These are phyloP conservation scores for Corydoras maculifer DNA, from an alignment of 2,113 vertebrate genomes.

Conservation along the genomic window DNA sequence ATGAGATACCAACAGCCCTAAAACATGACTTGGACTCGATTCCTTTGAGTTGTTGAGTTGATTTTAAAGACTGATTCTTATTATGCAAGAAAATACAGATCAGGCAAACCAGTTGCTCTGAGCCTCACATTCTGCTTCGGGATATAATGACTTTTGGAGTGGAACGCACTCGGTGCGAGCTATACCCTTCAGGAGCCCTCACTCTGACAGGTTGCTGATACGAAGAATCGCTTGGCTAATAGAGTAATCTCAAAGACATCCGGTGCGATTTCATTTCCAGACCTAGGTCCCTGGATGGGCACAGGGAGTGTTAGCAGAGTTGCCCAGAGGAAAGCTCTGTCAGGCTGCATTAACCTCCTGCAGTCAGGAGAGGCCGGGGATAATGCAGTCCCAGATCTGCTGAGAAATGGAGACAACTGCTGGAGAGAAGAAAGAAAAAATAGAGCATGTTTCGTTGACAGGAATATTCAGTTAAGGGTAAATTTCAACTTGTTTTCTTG, in stretches of 20 bases:
- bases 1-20: too few relatives aligned
- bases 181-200: neutral
- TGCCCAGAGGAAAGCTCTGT: slow-evolving; percentile 40
- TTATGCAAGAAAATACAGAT: too few relatives aligned
- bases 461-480: neutral
- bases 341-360: slow-evolving; percentile 38
- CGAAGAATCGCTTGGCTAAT: slow-evolving; percentile 10
- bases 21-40: too few relatives aligned
- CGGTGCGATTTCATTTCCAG: slow-evolving; percentile 46
- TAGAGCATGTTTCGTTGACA: neutral
- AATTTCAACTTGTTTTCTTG: neutral
- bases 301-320: slow-evolving; percentile 27
- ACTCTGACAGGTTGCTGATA: neutral
- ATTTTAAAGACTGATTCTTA: too few relatives aligned
- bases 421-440: neutral
- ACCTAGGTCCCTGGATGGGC: slow-evolving; percentile 24
- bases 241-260: slow-evolving; percentile 26
- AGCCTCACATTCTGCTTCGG: too few relatives aligned
- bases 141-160: too few relatives aligned
- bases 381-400: slow-evolving; percentile 27
- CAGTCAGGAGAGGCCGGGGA: slow-evolving; percentile 21
- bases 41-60: too few relatives aligned
- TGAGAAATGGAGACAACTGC: slow-evolving; percentile 6
- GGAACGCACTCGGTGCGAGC: neutral
- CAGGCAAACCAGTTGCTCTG: too few relatives aligned